A percentile compares a stretch with the other conserved stretches of the same genome.
Conservation (phyloP, 2,888 invertebrate genomes). For the Tupiocoris notatus region DNA sequence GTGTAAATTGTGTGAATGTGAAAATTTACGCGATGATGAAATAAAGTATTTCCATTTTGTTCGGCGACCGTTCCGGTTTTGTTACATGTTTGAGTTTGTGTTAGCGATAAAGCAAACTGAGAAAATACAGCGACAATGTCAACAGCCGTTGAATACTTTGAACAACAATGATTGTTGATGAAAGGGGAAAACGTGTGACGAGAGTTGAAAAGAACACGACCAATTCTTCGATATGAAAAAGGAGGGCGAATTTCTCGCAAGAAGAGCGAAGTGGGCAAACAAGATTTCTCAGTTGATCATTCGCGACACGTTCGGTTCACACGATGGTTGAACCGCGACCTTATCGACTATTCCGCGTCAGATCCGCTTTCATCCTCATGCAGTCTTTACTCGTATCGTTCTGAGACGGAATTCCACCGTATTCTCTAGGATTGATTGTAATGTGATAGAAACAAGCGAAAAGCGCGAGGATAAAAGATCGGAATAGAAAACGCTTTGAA, state of each 20-base stretch:
- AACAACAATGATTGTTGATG: background rate
- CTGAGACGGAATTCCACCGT: too few species aligned
- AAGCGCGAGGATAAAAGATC: too few species aligned
- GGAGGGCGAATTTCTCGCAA: background rate
- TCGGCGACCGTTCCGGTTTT: too few species aligned
- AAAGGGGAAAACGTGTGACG: background rate
- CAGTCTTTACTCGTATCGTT: too few species aligned
- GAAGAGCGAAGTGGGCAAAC: background rate
- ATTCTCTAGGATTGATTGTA: too few species aligned
- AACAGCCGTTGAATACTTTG: background rate
- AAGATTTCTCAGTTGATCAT: background rate
- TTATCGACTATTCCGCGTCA: background rate
- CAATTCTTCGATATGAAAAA: background rate
- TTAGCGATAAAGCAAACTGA: background rate
- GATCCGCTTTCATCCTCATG: background rate
- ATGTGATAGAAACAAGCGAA: too few species aligned
- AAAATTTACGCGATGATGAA: too few species aligned
- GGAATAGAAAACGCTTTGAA: too few species aligned
- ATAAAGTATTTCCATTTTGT: too few species aligned
- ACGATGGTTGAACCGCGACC: too few species aligned
- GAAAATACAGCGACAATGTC: background rate
- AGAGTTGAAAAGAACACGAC: background rate
- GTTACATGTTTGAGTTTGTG: background rate
- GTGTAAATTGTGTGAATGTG: too few species aligned
- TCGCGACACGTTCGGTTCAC: background rate